These are phyloP conservation scores for Coregonus suidteri DNA, from an alignment of 2,797 vertebrate genomes.

Conservation along the genomic window DNA sequence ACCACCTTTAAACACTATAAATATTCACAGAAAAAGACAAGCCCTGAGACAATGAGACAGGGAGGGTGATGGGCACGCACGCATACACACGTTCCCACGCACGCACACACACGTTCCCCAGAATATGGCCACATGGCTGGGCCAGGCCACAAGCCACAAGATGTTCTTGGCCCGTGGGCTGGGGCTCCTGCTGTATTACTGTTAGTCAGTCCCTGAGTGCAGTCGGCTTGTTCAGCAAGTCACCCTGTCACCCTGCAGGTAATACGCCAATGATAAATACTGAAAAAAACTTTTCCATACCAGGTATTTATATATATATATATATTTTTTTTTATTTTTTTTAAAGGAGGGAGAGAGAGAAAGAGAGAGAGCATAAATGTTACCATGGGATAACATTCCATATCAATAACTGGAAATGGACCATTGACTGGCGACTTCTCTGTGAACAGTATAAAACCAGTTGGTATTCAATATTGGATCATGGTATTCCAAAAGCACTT, in stretches of 20 bases:
- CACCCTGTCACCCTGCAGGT: no score
- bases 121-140: conserved; percentile 51
- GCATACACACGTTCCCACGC: no score
- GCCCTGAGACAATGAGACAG: conserved; percentile 37
- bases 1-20: conserved; percentile 8
- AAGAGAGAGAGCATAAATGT: not conserved
- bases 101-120: not conserved
- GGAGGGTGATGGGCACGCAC: conserved; percentile 7
- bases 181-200: conserved; percentile 54
- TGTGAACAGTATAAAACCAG: conserved; percentile 21
- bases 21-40: conserved; percentile 24
- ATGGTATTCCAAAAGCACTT: no score
- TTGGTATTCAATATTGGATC: not conserved
- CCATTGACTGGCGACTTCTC: not conserved
- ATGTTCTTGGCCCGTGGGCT: conserved; percentile 55
- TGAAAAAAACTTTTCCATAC: not conserved
- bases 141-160: conserved; percentile 65
- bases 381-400: not conserved
- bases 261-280: conserved; percentile 18
- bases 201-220: conserved; percentile 48
- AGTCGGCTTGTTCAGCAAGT: conserved; percentile 37
- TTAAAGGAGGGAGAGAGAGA: not conserved
- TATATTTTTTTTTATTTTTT: no score
- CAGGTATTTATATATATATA: conserved; percentile 27
- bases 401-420: not conserved